Conservation (phyloP, 2,113 vertebrate species). For the Miniopterus natalensis region DNA sequence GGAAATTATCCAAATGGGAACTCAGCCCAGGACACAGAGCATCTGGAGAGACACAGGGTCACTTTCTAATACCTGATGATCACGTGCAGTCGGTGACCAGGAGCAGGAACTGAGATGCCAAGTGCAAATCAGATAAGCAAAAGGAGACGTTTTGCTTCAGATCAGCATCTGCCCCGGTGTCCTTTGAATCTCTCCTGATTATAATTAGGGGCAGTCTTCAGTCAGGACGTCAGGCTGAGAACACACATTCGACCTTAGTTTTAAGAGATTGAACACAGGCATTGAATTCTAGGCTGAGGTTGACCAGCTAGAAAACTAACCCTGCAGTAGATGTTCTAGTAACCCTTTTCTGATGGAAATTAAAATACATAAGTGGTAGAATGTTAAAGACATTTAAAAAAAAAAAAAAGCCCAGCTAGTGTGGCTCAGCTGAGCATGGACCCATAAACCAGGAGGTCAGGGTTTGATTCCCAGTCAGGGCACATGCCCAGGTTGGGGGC, state of each 20-base stretch:
- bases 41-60: background rate
- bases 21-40: no score
- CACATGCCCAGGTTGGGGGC: no score
- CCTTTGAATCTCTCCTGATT: background rate
- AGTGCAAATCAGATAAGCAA: background rate
- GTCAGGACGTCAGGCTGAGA: background rate
- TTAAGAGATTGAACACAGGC: background rate
- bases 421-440: no score
- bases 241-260: background rate
- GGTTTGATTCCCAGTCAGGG: no score
- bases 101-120: background rate
- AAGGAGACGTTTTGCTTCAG: background rate
- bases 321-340: rapidly evolving
- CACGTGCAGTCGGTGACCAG: no score
- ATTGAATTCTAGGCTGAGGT: background rate
- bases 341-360: background rate
- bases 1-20: background rate
- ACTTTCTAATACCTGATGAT: background rate
- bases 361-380: background rate
- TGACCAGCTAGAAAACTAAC: background rate
- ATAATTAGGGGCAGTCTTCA: background rate
- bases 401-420: no score
- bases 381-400: background rate
- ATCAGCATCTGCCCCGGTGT: background rate
- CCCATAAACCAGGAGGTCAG: no score